A percentile compares a stretch with the other conserved stretches of the same genome.
phyloP scores from a whole-genome alignment of 2,113 vertebrate genomes.

The Orycteropus afer region DNA sequence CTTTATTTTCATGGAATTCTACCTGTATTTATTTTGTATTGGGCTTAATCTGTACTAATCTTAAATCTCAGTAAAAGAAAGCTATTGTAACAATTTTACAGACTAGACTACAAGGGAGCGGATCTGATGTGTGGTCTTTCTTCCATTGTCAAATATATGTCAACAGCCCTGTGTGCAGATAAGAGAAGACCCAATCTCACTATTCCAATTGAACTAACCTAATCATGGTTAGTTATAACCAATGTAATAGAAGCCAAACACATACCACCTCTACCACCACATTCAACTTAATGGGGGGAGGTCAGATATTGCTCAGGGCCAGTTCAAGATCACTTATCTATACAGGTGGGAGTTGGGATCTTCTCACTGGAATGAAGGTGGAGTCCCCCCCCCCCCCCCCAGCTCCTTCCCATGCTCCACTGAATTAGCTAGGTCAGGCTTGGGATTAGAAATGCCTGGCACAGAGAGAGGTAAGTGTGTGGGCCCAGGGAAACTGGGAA shows the following conservation, averaged over 20 bases:
- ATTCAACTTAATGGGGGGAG: not conserved
- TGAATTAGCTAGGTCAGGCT: slow-evolving; percentile 26
- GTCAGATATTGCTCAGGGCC: not conserved
- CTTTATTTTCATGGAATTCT: not conserved
- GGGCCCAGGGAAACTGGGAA: not conserved
- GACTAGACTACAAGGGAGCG: not conserved
- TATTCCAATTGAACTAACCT: not conserved
- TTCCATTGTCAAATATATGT: not conserved
- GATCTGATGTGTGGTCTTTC: not conserved
- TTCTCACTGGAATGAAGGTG: slow-evolving; percentile 26
- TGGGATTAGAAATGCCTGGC: slow-evolving; percentile 61
- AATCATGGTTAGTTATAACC: not conserved
- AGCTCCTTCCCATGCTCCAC: slow-evolving; percentile 34
- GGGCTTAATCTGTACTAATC: not conserved
- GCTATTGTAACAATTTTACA: not conserved
- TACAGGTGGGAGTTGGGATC: not conserved
- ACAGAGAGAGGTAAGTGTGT: not conserved
- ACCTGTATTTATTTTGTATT: not conserved
- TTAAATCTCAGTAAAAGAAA: not conserved
- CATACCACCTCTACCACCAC: not conserved
- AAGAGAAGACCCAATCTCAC: not conserved
- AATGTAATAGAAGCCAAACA: not conserved
- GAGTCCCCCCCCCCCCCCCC: not conserved
- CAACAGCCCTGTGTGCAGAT: not conserved
- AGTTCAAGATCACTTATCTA: slow-evolving; percentile 44